phyloP scores from a whole-genome alignment of 2,113 vertebrate genomes.

The Kryptolebias marmoratus region DNA sequence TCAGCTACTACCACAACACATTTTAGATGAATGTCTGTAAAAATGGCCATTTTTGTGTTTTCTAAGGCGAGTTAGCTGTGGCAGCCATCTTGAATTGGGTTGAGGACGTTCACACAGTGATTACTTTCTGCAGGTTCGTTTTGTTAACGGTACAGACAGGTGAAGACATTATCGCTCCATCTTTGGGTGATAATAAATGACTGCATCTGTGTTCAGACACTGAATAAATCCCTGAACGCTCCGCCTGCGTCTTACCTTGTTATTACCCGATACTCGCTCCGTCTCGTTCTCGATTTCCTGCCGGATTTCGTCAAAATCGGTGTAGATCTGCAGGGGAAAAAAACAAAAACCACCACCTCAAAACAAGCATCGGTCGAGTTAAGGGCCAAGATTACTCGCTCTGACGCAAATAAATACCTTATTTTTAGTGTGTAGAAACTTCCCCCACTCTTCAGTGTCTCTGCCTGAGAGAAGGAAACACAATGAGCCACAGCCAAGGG shows the following conservation, averaged over 20 bases:
- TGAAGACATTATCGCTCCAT: too few relatives aligned
- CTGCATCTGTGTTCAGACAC: too few relatives aligned
- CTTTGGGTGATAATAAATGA: too few relatives aligned
- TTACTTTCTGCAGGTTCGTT: too few relatives aligned
- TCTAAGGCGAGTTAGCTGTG: too few relatives aligned
- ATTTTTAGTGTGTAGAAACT: constrained; percentile 98
- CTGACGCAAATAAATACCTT: constrained; percentile 80
- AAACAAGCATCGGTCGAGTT: background rate
- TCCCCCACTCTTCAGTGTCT: constrained; percentile 95
- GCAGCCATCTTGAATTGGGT: too few relatives aligned
- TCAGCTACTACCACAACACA: too few relatives aligned
- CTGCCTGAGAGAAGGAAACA: constrained; percentile 81
- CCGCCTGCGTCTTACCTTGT: constrained; percentile 85
- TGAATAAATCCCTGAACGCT: too few relatives aligned
- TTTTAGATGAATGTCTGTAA: too few relatives aligned
- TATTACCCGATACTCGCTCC: constrained; percentile 93
- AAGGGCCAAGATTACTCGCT: rapidly evolving
- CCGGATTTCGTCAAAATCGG: constrained; percentile 97
- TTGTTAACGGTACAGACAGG: too few relatives aligned
- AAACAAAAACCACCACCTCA: background rate
- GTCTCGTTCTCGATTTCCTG: constrained; percentile 99
- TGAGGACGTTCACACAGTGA: too few relatives aligned
- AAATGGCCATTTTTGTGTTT: too few relatives aligned
- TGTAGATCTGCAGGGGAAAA: constrained; percentile 83
- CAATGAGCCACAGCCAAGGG: background rate